Evolutionary conservation across 2,888 invertebrate genomes (phyloP), one percentile per base, ranked within the genome.

Genomic region (Eurytoma adleriae): DNA sequence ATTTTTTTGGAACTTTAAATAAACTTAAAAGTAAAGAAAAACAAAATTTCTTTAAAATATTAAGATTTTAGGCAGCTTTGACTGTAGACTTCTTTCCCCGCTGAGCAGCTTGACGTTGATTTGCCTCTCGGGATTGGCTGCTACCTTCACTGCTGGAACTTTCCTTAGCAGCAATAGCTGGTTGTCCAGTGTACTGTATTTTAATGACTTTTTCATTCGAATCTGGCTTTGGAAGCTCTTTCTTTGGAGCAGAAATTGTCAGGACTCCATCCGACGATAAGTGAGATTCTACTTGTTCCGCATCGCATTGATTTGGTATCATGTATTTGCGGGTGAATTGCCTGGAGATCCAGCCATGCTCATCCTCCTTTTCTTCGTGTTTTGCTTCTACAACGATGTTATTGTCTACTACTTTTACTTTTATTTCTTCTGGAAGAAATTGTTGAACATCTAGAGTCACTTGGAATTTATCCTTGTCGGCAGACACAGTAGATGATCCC

Each of bases 221-320:
- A 56, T 87, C 85, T 4, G 83, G 20, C 54, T 84, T 85, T 1
- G 85, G 83, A 2, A 87, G 62, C 4, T 74, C 87, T 5, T 86
- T 88, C 82, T 93, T 93, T 0, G 96, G 95, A 0, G 95, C 95
- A 1, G 93, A 93, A 62, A 96, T 94, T 0, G 95, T 95, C 70
- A 96, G 91, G 27, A 97, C 94, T 7, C 97, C 97, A 88, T 96
- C 96, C 0, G 96, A 95, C 1, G 96, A 96, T 54, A 97, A 91
- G 0, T 94, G 94, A 80, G 96, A 96, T 72, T 94, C 92, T 1
- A 97, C 93, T 82, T 94, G 93, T 30, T 94, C 93, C 27, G 95
- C 93, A 74, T 96, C 94, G 66, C 91, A 91, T 69, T 91, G 86
- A 27, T 84, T 83, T 1, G 88, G 88, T 0, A 88, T 79, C 30